A percentile compares a stretch with the other conserved stretches of the same genome.
Conservation (phyloP, 2,113 vertebrate genomes). For the Falcunculus frontatus region DNA sequence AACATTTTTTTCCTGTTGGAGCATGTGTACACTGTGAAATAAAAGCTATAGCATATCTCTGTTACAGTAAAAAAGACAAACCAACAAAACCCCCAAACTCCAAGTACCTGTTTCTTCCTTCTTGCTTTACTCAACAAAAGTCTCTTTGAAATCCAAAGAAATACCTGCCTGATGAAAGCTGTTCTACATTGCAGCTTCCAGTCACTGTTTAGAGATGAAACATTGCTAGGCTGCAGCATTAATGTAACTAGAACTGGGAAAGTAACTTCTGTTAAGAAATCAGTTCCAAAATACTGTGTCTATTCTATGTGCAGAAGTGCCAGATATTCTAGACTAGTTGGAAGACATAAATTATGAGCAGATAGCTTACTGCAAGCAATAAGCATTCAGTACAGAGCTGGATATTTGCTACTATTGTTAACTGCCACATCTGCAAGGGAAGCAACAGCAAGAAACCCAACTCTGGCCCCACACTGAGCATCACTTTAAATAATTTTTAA, state of each 20-base stretch:
- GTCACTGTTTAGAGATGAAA: not conserved
- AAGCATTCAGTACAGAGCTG: not conserved
- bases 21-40: not conserved
- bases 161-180: not conserved
- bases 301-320: not conserved
- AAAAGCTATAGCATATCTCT: not conserved
- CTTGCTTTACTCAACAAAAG: not conserved
- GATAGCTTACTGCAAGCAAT: not conserved
- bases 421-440: not conserved
- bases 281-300: not conserved
- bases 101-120: not conserved
- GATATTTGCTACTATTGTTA: not conserved
- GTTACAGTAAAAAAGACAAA: not conserved
- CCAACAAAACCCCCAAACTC: not conserved
- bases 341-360: not conserved
- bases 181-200: not conserved
- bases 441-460: not conserved
- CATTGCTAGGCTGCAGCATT: not conserved
- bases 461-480: not conserved
- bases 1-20: not conserved
- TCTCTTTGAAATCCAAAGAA: not conserved
- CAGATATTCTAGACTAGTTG: not conserved
- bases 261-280: not conserved
- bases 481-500: not conserved
- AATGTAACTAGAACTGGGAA: not conserved